Evolutionary conservation across 2,888 invertebrate genomes (phyloP), one percentile per base, ranked within the genome.

Genomic region (Cheilosia pagana): DNA sequence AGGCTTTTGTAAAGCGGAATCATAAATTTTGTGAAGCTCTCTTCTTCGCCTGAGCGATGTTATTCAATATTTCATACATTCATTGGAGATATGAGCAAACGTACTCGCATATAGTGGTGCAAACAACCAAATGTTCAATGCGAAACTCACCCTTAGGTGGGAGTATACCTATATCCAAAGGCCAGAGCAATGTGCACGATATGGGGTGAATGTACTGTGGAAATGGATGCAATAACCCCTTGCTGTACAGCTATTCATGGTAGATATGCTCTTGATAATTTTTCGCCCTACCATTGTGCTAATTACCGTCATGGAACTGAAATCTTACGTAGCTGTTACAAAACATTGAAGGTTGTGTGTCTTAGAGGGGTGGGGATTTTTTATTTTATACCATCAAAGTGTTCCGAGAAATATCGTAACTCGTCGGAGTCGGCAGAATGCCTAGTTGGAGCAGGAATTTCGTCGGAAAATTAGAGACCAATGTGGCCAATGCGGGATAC

Each of bases 61-160:
- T 60, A 43, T 62, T 72, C 52, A 72, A 60, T 72, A 62, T 72
- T 72, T 72, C 21, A 72, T 72, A 28, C 12, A 19, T 19, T 25
- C 48, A 31, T 28, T 21, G 48, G 48, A 14, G 12, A 21, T 21
- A 48, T 10, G 25, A 21, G 21, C 6, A 21, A 50, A 14, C 23
- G 21, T 50, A 50, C 23, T 23, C 52, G 65, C 21, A 35, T 39
- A 31, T 39, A 31, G 62, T n/a, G 65, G 65, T 50, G 23, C 19
- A 52, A 21, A 50, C 52, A 23, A 19, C 65, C 39, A 67, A 35
- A n/a, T 23, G 25, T 39, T 45, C 14, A 52, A 65, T 50, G 25
- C 35, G 35, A 35, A 31, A 48, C 2, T 2, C n/a, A 19, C 4
- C 35, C 35, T 19, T 45, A 19, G n/a, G 43, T 8, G 2, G 28